phyloP scores from a whole-genome alignment of 1,140 invertebrate genomes.

The Psilanteris sp. region DNA sequence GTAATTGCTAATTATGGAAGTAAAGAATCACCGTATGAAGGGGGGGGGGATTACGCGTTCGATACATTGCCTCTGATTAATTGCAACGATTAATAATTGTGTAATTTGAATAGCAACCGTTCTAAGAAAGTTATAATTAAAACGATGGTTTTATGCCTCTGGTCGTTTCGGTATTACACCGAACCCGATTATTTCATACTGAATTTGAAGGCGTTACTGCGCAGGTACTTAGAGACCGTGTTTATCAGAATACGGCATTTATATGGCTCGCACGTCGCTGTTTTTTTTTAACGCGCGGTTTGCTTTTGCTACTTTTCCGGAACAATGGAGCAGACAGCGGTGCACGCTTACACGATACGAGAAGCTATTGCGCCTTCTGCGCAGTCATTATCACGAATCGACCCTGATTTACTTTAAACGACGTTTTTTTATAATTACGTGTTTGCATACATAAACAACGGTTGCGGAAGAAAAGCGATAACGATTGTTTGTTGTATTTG shows the following conservation, averaged over 20 bases:
- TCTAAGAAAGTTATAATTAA: too few species aligned
- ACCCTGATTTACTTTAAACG: conserved; percentile 66
- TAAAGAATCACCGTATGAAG: too few species aligned
- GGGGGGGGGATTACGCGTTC: too few species aligned
- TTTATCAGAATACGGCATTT: conserved; percentile 22
- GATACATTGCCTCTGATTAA: too few species aligned
- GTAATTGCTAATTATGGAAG: too few species aligned
- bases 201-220: too few species aligned
- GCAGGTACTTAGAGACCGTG: too few species aligned
- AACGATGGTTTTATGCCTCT: too few species aligned
- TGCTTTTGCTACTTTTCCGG: conserved; percentile 71
- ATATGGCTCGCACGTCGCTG: conserved; percentile 35
- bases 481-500: conserved; percentile 43
- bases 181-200: too few species aligned
- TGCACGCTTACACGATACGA: conserved; percentile 46
- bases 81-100: too few species aligned
- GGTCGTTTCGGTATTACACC: too few species aligned
- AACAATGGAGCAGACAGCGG: conserved; percentile 70
- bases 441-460: conserved; percentile 25
- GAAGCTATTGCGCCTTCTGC: conserved; percentile 59
- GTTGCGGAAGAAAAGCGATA: conserved; percentile 60
- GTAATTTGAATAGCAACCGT: too few species aligned
- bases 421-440: conserved; percentile 46
- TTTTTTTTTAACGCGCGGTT: conserved; percentile 59
- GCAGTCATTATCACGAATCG: conserved; percentile 63